phyloP scores from a whole-genome alignment of 2,797 vertebrate species.

The Naso thynnoides region DNA sequence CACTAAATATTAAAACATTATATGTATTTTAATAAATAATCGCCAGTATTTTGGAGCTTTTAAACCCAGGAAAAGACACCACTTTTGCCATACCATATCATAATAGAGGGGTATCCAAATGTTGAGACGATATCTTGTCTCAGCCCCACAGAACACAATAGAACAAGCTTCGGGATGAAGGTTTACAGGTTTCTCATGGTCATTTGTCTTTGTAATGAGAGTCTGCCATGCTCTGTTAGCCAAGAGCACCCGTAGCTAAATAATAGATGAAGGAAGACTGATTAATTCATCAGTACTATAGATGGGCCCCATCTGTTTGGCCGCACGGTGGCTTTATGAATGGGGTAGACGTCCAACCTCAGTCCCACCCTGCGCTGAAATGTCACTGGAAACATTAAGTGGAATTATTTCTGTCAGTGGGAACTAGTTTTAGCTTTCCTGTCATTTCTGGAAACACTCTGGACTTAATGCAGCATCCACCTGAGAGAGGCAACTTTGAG shows the following conservation, averaged over 20 bases:
- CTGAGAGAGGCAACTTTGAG: conserved; percentile 4
- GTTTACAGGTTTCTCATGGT: conserved; percentile 35
- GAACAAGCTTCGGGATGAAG: conserved; percentile 1
- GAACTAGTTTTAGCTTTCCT: background rate
- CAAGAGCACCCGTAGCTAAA: conserved; percentile 74
- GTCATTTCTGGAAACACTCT: conserved; percentile 20
- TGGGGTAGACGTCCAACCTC: conserved; percentile 27
- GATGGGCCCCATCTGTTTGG: conserved; percentile 70
- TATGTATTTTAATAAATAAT: too few species aligned
- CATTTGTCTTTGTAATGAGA: conserved; percentile 52
- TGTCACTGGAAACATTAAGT: conserved; percentile 11
- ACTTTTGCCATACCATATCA: too few species aligned
- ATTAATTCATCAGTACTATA: conserved; percentile 83
- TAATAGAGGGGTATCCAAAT: too few species aligned
- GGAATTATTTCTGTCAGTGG: conserved; percentile 6
- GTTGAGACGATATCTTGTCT: too few species aligned
- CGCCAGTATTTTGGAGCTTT: too few species aligned
- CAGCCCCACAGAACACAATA: background rate
- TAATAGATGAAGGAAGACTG: conserved; percentile 82
- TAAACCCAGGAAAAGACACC: too few species aligned
- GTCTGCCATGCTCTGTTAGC: conserved; percentile 58
- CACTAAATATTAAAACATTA: too few species aligned
- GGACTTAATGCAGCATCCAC: conserved; percentile 8
- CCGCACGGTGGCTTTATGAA: conserved; percentile 51
- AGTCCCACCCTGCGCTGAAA: conserved; percentile 7